Evolutionary conservation across 2,888 invertebrate genomes (phyloP).

Genomic region (Palloptera scutellata): DNA sequence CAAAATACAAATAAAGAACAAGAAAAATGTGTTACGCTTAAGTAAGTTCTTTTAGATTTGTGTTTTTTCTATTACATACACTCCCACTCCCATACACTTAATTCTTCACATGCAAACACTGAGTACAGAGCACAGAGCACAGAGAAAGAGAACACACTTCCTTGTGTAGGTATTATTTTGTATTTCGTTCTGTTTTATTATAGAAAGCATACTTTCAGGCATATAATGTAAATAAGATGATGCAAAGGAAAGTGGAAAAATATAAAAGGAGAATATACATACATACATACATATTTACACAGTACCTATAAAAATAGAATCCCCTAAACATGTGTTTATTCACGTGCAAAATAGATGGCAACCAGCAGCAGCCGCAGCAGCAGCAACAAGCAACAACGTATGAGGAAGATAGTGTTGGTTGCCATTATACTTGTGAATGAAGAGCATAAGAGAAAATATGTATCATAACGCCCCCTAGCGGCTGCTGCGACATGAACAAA

Average conservation of each 20-base stretch:
- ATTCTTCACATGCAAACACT: too few species aligned
- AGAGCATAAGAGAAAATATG: conserved; percentile 4
- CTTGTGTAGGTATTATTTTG: neutral
- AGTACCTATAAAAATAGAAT: neutral
- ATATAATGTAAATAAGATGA: neutral
- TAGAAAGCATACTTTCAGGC: conserved; percentile 24
- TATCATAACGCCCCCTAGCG: conserved; percentile 5
- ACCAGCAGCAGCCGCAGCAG: neutral
- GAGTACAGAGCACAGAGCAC: neutral
- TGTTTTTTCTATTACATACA: neutral
- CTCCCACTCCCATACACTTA: too few species aligned
- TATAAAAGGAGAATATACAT: neutral
- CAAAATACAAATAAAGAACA: neutral
- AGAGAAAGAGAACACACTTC: neutral
- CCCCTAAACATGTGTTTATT: neutral
- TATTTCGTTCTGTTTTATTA: neutral
- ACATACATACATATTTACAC: neutral
- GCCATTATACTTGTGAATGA: neutral
- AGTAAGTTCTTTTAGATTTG: neutral
- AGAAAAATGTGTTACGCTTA: conserved; percentile 4
- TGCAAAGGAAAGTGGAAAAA: too few species aligned
- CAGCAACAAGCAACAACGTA: neutral
- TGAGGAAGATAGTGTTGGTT: neutral
- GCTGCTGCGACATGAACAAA: conserved; percentile 13
- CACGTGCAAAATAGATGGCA: neutral